A percentile compares a stretch with the other conserved stretches of the same genome.
phyloP scores from a whole-genome alignment of 2,888 invertebrate genomes.

The Chrysolina oricalcia region DNA sequence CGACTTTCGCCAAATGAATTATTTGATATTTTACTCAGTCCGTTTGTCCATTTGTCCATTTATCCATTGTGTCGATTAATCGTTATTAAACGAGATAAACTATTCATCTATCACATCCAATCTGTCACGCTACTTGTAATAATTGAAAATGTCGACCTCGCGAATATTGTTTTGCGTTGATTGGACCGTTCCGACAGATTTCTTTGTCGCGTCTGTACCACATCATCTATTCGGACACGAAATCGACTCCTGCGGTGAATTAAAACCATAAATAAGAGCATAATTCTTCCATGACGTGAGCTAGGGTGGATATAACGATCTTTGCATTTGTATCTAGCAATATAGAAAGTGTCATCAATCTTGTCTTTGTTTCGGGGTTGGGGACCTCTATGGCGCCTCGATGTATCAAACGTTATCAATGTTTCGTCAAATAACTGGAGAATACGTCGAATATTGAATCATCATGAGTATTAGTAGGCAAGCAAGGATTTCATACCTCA shows the following conservation, averaged over 20 bases:
- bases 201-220: slow-evolving; percentile 30
- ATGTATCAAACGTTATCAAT: not conserved
- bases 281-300: slow-evolving; percentile 34
- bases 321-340: slow-evolving; percentile 13
- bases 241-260: slow-evolving; percentile 41
- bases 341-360: slow-evolving; percentile 21
- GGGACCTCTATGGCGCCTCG: not conserved
- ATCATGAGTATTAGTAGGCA: no score
- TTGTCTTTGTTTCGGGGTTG: slow-evolving; percentile 5
- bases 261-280: slow-evolving; percentile 48
- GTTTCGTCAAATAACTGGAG: no score
- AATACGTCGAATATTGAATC: no score
- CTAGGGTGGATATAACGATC: slow-evolving; percentile 37
- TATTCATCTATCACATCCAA: no score
- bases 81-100: no score
- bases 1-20: no score
- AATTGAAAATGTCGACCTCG: no score
- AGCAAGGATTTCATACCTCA: no score
- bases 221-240: slow-evolving; percentile 24
- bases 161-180: not conserved
- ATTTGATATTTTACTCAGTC: no score
- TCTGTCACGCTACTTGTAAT: no score
- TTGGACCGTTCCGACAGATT: not conserved
- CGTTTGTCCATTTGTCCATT: no score
- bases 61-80: no score